Percentiles rank a stretch among this genome's conserved stretches.
phyloP scores from a whole-genome alignment of 2,113 vertebrate species.

The Alligator mississippiensis region DNA sequence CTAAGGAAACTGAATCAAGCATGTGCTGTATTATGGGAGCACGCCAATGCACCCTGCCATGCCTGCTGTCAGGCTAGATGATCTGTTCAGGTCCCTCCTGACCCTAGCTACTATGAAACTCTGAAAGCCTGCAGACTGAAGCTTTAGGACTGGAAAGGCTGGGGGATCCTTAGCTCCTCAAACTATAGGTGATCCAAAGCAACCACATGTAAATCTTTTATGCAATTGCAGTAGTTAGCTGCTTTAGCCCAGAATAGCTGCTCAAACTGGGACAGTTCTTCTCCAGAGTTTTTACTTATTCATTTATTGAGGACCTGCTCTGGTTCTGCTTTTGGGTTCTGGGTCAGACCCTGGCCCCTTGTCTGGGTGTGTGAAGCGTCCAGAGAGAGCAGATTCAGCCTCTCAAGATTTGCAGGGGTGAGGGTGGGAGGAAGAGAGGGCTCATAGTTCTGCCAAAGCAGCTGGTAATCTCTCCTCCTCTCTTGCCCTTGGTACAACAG shows the following conservation, averaged over 20 bases:
- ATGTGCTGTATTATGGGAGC: background rate
- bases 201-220: background rate
- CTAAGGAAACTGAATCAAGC: constrained; percentile 40
- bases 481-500: background rate
- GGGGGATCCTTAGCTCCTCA: background rate
- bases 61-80: background rate
- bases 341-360: background rate
- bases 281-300: background rate
- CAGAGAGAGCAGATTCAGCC: background rate
- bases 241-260: background rate
- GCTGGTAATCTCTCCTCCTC: background rate
- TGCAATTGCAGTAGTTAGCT: background rate
- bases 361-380: accelerated
- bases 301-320: background rate
- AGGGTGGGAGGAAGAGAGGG: accelerated
- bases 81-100: no score
- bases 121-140: background rate
- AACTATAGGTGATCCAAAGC: background rate
- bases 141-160: background rate
- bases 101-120: no score
- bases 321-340: background rate
- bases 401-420: background rate
- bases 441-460: background rate
- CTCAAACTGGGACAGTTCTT: constrained; percentile 18
- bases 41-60: background rate